Evolutionary conservation across 2,888 invertebrate genomes (phyloP), one percentile per base, ranked within the genome.

Genomic region (Erebia aethiops): DNA sequence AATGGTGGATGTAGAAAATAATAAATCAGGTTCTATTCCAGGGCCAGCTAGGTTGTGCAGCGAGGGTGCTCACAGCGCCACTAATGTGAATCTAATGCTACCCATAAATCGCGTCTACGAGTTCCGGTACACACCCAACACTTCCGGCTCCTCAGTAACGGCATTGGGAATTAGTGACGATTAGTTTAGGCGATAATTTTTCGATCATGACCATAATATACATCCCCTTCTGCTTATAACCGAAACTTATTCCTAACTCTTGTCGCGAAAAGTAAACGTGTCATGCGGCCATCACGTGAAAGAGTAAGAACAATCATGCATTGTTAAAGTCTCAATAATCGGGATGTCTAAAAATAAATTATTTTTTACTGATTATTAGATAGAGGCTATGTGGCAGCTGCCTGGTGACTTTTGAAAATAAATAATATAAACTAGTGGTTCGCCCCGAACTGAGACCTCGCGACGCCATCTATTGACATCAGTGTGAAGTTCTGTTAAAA

Each of bases 141-240:
- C 74, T 73, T 71, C 71, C 71, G 68, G 60, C 74, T 18, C 46
- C 49, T 62, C 62, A 85, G 87, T 86, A 84, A 79, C 81, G 84
- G 83, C 82, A 84, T 79, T 80, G 81, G 88, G 88, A 88, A 89
- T 90, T 90, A 90, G 86, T 88, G 88, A 90, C 88, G 89, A 89
- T 89, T 90, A 88, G 85, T 64, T 26, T 62, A 46, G 21, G 35
- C 51, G 63, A 63, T 35, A 10, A 49, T 51, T 35, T 63, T 16
- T 10, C 63, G 51, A 63, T 49, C n/a, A 26, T 5, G 26, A 13
- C n/a, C 35, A n/a, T 54, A 18, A n/a, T 54, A 18, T 11, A 18
- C 16, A 16, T 54, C 18, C 10, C 54, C 9, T 61, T 16, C 43
- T 58, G 9, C 41, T 60, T 13, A n/a, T 18, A 9, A 18, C 11